Percentiles rank a stretch among this genome's conserved stretches.
Conservation (phyloP, 2,113 vertebrate genomes). For the Erythrolamprus reginae region DNA sequence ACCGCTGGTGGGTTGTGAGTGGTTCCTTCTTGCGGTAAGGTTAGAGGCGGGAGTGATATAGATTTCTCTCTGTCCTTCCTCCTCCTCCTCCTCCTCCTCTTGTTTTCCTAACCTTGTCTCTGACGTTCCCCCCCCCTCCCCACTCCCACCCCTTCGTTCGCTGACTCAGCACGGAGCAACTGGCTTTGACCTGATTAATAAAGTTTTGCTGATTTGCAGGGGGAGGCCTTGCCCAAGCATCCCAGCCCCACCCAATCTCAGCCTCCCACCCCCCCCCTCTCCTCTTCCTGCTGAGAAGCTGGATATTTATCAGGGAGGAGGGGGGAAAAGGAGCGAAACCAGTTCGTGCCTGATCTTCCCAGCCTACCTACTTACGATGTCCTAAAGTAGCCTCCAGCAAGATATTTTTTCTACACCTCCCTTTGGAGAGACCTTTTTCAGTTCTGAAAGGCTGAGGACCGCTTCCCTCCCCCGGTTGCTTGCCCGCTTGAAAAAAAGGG, state of each 20-base stretch:
- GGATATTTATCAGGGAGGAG: too few species aligned
- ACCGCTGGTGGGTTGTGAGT: not conserved
- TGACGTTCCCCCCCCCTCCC: too few species aligned
- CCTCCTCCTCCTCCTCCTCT: not conserved
- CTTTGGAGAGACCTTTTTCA: too few species aligned
- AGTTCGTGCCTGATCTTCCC: conserved; percentile 10
- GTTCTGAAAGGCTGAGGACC: not conserved
- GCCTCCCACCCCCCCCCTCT: not conserved
- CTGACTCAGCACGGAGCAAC: conserved; percentile 61
- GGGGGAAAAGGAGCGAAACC: conserved; percentile 12
- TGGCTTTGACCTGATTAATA: conserved; percentile 62
- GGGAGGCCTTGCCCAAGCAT: conserved; percentile 52
- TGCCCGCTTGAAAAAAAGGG: too few species aligned
- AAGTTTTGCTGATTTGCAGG: conserved; percentile 38
- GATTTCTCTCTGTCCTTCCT: not conserved
- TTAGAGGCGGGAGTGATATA: not conserved
- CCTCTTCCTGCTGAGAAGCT: not conserved
- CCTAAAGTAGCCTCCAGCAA: not conserved
- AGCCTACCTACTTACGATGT: not conserved
- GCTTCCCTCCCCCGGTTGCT: not conserved
- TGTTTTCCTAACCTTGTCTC: not conserved
- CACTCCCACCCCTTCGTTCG: not conserved
- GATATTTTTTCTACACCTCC: not conserved
- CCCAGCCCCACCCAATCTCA: conserved; percentile 27
- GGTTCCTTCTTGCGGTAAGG: not conserved